Percentiles rank a stretch among this genome's conserved stretches.
Evolutionary conservation across 2,888 invertebrate genomes (phyloP).

Genomic region (Hyppa rectilinea): DNA sequence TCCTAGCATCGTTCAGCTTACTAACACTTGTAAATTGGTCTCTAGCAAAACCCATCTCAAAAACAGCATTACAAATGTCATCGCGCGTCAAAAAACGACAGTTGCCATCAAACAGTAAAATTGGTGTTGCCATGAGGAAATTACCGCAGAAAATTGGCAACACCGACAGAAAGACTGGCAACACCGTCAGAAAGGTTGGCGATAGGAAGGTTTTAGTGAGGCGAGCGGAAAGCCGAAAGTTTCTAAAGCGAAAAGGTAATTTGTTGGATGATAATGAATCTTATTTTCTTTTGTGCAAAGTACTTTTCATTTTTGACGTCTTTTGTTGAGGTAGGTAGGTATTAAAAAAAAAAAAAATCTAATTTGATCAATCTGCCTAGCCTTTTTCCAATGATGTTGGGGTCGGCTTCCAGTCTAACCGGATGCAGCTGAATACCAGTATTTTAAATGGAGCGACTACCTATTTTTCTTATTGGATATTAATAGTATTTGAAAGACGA

Average conservation of each 20-base stretch:
- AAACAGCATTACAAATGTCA: constrained; percentile 50
- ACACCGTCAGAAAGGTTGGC: constrained; percentile 73
- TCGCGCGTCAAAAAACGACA: constrained; percentile 66
- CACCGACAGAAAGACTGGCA: constrained; percentile 73
- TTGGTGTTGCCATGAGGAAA: constrained; percentile 66
- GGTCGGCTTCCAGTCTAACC: no score
- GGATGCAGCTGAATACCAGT: no score
- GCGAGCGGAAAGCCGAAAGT: constrained; percentile 75
- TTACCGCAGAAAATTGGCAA: constrained; percentile 73
- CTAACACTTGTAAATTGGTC: constrained; percentile 58
- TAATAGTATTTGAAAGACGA: no score
- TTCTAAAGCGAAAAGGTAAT: constrained; percentile 85
- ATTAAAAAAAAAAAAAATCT: no score
- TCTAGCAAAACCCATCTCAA: constrained; percentile 66
- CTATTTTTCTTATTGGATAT: no score
- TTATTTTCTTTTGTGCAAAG: constrained; percentile 14
- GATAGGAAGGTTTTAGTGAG: constrained; percentile 82
- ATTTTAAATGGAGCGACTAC: no score
- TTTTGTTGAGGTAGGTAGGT: background rate
- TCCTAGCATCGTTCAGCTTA: constrained; percentile 49
- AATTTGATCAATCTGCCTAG: no score
- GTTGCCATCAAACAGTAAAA: constrained; percentile 65
- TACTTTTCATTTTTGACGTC: constrained; percentile 14
- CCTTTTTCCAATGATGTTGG: no score
- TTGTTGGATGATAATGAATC: background rate